Conservation (phyloP, 2,113 vertebrate species). For the Phocoena sinus region DNA sequence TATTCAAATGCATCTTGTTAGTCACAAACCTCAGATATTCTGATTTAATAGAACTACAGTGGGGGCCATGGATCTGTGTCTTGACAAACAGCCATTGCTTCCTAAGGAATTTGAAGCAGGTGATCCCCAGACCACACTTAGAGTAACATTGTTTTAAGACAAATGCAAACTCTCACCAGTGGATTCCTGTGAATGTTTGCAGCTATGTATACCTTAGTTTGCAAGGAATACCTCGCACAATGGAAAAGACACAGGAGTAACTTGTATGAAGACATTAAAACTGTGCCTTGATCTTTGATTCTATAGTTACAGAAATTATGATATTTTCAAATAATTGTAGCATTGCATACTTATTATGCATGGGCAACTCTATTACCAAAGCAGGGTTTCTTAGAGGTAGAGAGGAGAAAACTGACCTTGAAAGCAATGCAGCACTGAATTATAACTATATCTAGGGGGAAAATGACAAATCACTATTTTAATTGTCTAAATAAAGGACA, state of each 20-base stretch:
- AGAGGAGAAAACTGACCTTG: not conserved
- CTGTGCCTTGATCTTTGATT: not conserved
- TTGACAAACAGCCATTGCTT: not conserved
- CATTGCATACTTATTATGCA: not conserved
- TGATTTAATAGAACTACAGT: not conserved
- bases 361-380: not conserved
- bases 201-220: not conserved
- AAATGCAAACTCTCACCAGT: not conserved
- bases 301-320: not conserved
- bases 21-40: not conserved
- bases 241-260: not conserved
- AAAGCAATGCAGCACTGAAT: not conserved
- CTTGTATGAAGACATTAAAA: not conserved
- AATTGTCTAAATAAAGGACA: not conserved
- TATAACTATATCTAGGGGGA: not conserved
- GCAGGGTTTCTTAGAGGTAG: not conserved
- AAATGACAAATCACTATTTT: not conserved
- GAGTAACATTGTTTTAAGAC: not conserved
- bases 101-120: not conserved
- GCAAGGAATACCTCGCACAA: not conserved
- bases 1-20: not conserved
- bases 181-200: not conserved
- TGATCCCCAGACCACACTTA: not conserved
- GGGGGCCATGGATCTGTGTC: not conserved
- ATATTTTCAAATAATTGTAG: constrained; percentile 8